These are phyloP conservation scores for Agapornis roseicollis DNA, from an alignment of 2,113 vertebrate species.

Conservation along the genomic window DNA sequence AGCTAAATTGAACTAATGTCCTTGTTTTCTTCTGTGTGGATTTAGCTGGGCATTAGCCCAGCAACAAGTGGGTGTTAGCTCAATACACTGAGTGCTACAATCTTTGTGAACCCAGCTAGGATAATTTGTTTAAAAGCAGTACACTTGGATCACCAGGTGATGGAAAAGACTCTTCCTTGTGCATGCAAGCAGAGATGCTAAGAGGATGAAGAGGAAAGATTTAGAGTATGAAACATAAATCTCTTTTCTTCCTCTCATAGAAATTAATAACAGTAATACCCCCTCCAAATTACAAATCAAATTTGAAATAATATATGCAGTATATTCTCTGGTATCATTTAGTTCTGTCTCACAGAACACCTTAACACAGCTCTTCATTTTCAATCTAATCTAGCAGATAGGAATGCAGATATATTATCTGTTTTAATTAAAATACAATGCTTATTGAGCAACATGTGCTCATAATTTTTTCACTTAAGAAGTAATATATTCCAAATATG, in stretches of 20 bases:
- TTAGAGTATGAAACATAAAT: conserved; percentile 22
- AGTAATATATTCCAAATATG: neutral
- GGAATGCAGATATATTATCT: neutral
- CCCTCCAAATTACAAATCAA: neutral
- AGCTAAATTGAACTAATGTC: neutral
- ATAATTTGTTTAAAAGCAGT: conserved; percentile 42
- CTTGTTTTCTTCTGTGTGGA: neutral
- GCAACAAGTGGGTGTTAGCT: neutral
- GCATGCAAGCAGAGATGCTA: neutral
- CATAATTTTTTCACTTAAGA: neutral
- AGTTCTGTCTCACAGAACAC: neutral
- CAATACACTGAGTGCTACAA: neutral
- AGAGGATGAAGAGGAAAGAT: conserved; percentile 35
- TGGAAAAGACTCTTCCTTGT: neutral
- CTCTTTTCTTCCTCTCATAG: neutral
- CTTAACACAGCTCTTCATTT: neutral
- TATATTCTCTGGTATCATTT: neutral
- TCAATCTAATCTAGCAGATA: neutral
- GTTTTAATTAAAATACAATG: conserved; percentile 46
- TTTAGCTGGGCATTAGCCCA: neutral
- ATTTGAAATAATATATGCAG: neutral
- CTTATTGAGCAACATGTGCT: neutral
- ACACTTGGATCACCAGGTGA: conserved; percentile 3
- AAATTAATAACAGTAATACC: neutral
- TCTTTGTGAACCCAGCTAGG: neutral